Evolutionary conservation across 2,797 vertebrate genomes (phyloP).

Genomic region (Sebastiscus albofasciatus): DNA sequence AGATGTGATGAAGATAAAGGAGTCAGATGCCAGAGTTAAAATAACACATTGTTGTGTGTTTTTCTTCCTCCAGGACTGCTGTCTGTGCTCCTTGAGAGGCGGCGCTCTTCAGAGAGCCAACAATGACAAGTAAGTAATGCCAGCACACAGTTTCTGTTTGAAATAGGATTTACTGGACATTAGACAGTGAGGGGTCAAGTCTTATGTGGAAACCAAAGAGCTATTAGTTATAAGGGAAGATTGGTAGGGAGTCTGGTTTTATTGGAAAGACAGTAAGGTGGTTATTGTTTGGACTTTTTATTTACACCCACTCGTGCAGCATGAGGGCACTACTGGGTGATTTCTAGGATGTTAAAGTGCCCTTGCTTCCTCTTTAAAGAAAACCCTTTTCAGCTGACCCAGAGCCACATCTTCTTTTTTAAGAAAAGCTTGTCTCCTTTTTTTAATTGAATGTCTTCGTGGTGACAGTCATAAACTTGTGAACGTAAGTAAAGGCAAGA

Average conservation of each 20-base stretch:
- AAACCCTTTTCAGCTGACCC: not conserved
- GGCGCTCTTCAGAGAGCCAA: slow-evolving; percentile 96
- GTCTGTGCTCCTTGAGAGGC: slow-evolving; percentile 94
- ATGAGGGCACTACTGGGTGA: not conserved
- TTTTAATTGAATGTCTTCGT: not conserved
- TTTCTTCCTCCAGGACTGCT: slow-evolving; percentile 88
- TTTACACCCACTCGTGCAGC: not conserved
- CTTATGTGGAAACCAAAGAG: not conserved
- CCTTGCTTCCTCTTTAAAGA: not conserved
- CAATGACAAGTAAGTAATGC: slow-evolving; percentile 90
- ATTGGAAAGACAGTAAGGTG: not conserved
- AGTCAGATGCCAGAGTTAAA: not conserved
- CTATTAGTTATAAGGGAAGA: not conserved
- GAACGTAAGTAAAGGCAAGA: not conserved
- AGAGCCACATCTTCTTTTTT: not conserved
- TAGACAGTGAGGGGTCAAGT: not conserved
- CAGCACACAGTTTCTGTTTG: not conserved
- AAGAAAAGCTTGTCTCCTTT: not conserved
- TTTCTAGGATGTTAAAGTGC: not conserved
- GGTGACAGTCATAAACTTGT: not conserved
- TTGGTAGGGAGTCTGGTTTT: not conserved
- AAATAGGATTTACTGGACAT: not conserved
- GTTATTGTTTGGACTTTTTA: not conserved
- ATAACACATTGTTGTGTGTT: not conserved
- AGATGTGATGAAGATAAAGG: not conserved